phyloP scores from a whole-genome alignment of 2,113 vertebrate genomes.

The Hepsetus odoe region DNA sequence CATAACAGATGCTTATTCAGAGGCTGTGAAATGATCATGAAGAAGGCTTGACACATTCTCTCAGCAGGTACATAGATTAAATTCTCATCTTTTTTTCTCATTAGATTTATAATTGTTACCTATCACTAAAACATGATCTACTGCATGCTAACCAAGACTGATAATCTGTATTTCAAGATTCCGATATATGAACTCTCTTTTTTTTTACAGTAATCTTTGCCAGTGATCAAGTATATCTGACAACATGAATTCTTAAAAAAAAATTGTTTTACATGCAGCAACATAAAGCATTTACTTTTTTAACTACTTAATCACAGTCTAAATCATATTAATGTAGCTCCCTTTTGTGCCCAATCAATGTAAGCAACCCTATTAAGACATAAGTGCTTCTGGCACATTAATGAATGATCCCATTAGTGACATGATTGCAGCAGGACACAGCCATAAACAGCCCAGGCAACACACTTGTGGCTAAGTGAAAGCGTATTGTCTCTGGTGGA shows the following conservation, averaged over 20 bases:
- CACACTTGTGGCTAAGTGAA: background rate
- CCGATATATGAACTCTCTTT: too few species aligned
- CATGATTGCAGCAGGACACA: conserved; percentile 17
- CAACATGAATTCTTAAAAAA: too few species aligned
- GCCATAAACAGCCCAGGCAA: background rate
- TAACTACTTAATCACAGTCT: background rate
- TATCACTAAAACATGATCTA: too few species aligned
- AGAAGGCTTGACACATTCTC: too few species aligned
- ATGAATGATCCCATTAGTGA: conserved; percentile 35
- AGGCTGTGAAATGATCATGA: too few species aligned
- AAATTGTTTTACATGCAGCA: background rate
- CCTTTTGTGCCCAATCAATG: background rate
- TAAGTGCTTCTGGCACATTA: conserved; percentile 31
- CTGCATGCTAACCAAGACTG: too few species aligned
- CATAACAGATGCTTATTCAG: too few species aligned
- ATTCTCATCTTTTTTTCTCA: too few species aligned
- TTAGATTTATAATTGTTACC: too few species aligned
- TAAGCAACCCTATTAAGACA: conserved; percentile 15
- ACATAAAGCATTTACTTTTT: background rate
- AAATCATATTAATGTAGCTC: conserved; percentile 19
- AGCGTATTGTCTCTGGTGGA: background rate
- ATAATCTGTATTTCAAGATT: background rate
- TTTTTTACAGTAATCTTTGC: too few species aligned
- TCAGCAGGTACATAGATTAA: too few species aligned
- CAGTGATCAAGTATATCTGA: too few species aligned